These are phyloP conservation scores for Aplochiton taeniatus DNA, from an alignment of 2,797 vertebrate genomes.

Conservation along the genomic window DNA sequence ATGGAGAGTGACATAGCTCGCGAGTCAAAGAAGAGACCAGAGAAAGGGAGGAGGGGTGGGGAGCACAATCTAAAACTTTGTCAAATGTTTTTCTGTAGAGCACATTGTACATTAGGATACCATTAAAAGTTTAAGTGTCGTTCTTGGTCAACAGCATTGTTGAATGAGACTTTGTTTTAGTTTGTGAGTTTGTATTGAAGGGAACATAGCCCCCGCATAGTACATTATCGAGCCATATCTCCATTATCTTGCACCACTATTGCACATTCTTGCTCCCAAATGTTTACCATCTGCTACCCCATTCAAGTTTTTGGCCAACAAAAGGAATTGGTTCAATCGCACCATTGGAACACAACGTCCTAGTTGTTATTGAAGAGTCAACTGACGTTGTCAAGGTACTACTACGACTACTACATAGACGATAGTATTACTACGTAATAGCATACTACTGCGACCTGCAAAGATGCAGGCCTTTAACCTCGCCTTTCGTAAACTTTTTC, in stretches of 20 bases:
- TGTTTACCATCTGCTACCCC: conserved; percentile 34
- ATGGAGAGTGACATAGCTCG: conserved; percentile 55
- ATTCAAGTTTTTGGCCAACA: too few relatives aligned
- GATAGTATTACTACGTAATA: conserved; percentile 64
- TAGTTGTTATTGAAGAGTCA: conserved; percentile 32
- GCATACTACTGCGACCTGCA: conserved; percentile 62
- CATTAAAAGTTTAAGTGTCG: too few relatives aligned
- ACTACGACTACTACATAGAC: conserved; percentile 40
- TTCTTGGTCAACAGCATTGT: too few relatives aligned
- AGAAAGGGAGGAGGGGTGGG: conserved; percentile 48
- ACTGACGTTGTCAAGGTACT: conserved; percentile 40
- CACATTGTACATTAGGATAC: conserved; percentile 13
- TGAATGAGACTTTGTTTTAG: conserved; percentile 15
- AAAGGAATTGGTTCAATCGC: conserved; percentile 11
- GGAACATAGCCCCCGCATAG: conserved; percentile 2
- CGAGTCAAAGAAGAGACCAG: conserved; percentile 46
- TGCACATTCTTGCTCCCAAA: conserved; percentile 33
- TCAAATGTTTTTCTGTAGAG: conserved; percentile 68
- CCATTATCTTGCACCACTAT: conserved; percentile 41
- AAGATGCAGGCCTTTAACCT: too few relatives aligned
- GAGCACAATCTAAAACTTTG: conserved; percentile 77
- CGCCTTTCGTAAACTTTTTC: too few relatives aligned
- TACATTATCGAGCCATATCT: conserved; percentile 41
- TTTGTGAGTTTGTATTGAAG: conserved; percentile 34
- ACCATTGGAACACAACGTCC: conserved; percentile 1